Percentiles rank a stretch among this genome's conserved stretches.
phyloP scores from a whole-genome alignment of 1,140 invertebrate species.

The Amphibalanus amphitrite region DNA sequence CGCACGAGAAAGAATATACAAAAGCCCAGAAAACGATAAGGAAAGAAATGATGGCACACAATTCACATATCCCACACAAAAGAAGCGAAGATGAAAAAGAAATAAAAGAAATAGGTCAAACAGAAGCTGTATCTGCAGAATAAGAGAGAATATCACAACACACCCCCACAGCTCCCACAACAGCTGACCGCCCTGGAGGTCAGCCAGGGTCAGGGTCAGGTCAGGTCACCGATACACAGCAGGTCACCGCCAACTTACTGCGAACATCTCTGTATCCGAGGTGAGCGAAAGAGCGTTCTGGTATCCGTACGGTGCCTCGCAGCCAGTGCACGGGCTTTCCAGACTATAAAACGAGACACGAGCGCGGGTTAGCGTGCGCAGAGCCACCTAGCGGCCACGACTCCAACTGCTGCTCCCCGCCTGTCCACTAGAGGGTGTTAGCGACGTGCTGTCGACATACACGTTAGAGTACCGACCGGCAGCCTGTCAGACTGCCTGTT shows the following conservation, averaged over 20 bases:
- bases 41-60: too few relatives aligned
- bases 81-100: too few relatives aligned
- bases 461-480: not conserved
- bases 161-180: too few relatives aligned
- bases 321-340: conserved; percentile 52
- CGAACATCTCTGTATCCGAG: conserved; percentile 43
- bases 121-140: too few relatives aligned
- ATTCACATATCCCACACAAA: too few relatives aligned
- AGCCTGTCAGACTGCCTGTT: too few relatives aligned
- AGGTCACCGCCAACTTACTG: conserved; percentile 13
- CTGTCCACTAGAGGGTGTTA: not conserved
- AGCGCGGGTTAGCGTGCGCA: not conserved
- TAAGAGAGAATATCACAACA: too few relatives aligned
- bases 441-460: not conserved
- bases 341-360: conserved; percentile 7
- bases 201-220: not conserved
- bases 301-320: conserved; percentile 85
- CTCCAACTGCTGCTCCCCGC: not conserved
- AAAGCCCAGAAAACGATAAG: too few relatives aligned
- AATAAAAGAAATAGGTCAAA: too few relatives aligned
- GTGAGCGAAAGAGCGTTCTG: conserved; percentile 77
- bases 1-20: too few relatives aligned
- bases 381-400: not conserved
- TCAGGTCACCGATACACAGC: not conserved
- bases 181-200: too few relatives aligned